phyloP scores from a whole-genome alignment of 2,797 vertebrate species.

The Vultur gryphus region DNA sequence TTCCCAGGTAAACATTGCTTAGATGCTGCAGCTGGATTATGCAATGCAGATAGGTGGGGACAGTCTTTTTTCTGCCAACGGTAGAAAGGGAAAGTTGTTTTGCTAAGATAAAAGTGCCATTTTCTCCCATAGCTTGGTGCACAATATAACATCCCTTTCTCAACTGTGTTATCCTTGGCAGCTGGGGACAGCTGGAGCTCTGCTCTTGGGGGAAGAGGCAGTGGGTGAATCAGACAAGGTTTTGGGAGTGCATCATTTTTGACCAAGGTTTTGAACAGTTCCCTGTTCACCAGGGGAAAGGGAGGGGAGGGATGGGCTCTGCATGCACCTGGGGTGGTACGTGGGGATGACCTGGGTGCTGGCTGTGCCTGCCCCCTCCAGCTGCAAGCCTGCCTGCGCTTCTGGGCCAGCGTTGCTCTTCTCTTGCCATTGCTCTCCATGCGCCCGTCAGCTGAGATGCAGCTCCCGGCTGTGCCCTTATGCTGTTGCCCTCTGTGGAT shows the following conservation, averaged over 20 bases:
- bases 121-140: neutral
- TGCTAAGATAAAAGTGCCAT: neutral
- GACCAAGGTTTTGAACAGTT: neutral
- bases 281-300: neutral
- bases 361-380: neutral
- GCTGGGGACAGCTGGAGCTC: neutral
- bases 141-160: neutral
- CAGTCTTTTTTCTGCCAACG: neutral
- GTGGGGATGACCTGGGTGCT: neutral
- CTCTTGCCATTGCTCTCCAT: neutral
- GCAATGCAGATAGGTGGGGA: neutral
- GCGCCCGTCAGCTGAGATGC: fast-evolving
- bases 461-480: neutral
- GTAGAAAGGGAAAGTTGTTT: neutral
- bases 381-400: fast-evolving
- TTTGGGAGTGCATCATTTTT: neutral
- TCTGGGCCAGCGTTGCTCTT: neutral
- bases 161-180: neutral
- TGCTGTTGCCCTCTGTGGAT: neutral
- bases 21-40: neutral
- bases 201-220: neutral
- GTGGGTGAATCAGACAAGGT: neutral
- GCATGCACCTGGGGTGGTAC: fast-evolving
- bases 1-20: neutral
- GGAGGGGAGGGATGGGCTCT: neutral